Evolutionary conservation across 2,113 vertebrate species (phyloP).

Genomic region (Ceyx margarethae): DNA sequence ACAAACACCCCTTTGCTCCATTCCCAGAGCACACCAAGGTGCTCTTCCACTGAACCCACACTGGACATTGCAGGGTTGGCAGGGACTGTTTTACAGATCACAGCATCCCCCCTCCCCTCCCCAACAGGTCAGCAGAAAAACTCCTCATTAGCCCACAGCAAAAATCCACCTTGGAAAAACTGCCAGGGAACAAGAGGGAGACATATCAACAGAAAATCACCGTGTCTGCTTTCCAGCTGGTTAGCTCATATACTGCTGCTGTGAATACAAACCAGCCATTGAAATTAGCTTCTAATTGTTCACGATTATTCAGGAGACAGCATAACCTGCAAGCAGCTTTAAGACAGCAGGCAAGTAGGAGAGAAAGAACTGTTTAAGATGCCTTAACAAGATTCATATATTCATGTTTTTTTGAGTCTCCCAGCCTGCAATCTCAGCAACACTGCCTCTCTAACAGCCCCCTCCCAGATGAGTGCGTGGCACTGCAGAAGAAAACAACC

Average conservation of each 20-base stretch:
- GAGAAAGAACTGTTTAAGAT: neutral
- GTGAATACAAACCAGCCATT: conserved; percentile 55
- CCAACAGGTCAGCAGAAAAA: neutral
- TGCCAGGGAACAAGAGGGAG: conserved; percentile 22
- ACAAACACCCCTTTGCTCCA: neutral
- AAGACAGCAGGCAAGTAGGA: neutral
- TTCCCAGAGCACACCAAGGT: neutral
- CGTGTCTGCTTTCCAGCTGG: conserved; percentile 32
- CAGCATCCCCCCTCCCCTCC: neutral
- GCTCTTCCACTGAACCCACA: neutral
- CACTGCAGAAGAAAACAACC: neutral
- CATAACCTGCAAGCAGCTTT: conserved; percentile 38
- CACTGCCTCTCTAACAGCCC: neutral
- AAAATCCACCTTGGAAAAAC: conserved; percentile 29
- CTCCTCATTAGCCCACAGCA: neutral
- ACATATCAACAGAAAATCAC: conserved; percentile 14
- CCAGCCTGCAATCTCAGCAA: neutral
- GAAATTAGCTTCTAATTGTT: conserved; percentile 60
- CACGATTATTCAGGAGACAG: conserved; percentile 36
- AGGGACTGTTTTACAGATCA: neutral
- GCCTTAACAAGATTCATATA: neutral
- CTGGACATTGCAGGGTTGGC: neutral
- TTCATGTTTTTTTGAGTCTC: neutral
- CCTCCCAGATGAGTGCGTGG: neutral
- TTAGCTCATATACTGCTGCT: conserved; percentile 50